Evolutionary conservation across 1,140 invertebrate genomes (phyloP).

Genomic region (Neodiprion lecontei): DNA sequence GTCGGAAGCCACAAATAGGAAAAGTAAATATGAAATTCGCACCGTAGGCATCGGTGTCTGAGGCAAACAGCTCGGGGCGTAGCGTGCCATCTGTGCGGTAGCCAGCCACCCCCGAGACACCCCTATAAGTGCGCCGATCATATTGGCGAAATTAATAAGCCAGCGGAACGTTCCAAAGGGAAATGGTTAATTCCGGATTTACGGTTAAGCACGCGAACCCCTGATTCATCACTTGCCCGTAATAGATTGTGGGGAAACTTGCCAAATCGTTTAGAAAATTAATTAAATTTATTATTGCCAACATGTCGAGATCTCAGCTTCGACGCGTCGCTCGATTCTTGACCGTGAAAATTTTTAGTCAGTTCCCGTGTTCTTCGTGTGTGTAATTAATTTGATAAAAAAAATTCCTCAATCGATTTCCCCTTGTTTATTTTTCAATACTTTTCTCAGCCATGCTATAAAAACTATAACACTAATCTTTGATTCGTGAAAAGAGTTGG

Average conservation of each 20-base stretch:
- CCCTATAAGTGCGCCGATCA: conserved; percentile 25
- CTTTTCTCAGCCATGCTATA: too few relatives aligned
- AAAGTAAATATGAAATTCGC: conserved; percentile 6
- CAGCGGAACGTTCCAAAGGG: conserved; percentile 41
- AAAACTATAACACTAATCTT: background rate
- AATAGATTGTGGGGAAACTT: conserved; percentile 4
- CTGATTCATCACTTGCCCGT: background rate
- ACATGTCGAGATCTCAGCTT: background rate
- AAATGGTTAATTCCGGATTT: conserved; percentile 48
- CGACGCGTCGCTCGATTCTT: background rate
- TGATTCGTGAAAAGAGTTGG: background rate
- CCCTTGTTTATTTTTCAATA: too few relatives aligned
- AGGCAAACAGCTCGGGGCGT: background rate
- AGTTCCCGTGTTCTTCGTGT: too few relatives aligned
- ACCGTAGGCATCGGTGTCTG: background rate
- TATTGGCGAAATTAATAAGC: conserved; percentile 59
- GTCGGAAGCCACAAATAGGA: background rate
- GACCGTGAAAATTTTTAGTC: too few relatives aligned
- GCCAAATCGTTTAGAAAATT: conserved; percentile 20
- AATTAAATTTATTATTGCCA: conserved; percentile 13
- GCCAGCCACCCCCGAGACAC: conserved; percentile 20
- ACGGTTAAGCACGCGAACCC: background rate
- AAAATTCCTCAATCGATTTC: too few relatives aligned
- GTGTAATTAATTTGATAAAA: too few relatives aligned
- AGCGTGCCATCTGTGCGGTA: conserved; percentile 47